A percentile compares a stretch with the other conserved stretches of the same genome.
Evolutionary conservation across 1,140 invertebrate species (phyloP).

Genomic region (Drosophila melanica): DNA sequence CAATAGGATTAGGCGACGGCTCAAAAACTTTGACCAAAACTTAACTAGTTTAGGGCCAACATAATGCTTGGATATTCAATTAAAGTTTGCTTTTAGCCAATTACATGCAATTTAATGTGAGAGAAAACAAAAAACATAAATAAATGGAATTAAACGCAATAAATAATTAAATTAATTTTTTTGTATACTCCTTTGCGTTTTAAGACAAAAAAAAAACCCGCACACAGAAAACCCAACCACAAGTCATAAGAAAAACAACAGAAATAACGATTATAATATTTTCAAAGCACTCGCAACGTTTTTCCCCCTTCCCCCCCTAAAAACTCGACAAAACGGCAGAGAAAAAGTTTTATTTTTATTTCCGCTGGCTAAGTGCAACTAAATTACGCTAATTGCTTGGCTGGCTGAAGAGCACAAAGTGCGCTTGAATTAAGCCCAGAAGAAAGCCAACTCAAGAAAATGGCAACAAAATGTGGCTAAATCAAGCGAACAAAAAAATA

Average conservation of each 20-base stretch:
- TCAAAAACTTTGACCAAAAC: slow-evolving; percentile 4
- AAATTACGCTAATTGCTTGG: slow-evolving; percentile 76
- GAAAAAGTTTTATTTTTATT: slow-evolving; percentile 67
- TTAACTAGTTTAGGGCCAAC: slow-evolving; percentile 24
- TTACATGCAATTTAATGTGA: slow-evolving; percentile 32
- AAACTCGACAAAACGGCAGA: background rate
- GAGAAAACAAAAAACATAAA: background rate
- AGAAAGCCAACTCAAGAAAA: slow-evolving; percentile 42
- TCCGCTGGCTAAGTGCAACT: slow-evolving; percentile 77
- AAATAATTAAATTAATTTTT: slow-evolving; percentile 3
- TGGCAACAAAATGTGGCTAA: slow-evolving; percentile 21
- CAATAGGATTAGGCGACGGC: slow-evolving; percentile 22
- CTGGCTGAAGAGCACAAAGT: slow-evolving; percentile 42
- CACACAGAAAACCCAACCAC: background rate
- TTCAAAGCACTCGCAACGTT: slow-evolving; percentile 13
- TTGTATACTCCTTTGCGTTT: background rate
- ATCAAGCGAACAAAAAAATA: slow-evolving; percentile 23
- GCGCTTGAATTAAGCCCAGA: slow-evolving; percentile 48
- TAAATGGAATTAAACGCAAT: background rate
- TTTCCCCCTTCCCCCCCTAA: background rate
- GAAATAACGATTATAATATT: slow-evolving; percentile 31
- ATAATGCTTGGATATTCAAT: slow-evolving; percentile 63
- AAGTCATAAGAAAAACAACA: slow-evolving; percentile 12
- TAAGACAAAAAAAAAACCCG: background rate
- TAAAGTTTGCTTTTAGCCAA: slow-evolving; percentile 62